A percentile compares a stretch with the other conserved stretches of the same genome.
Conservation (phyloP, 2,888 invertebrate species). For the Aproaerema taeniolella region DNA sequence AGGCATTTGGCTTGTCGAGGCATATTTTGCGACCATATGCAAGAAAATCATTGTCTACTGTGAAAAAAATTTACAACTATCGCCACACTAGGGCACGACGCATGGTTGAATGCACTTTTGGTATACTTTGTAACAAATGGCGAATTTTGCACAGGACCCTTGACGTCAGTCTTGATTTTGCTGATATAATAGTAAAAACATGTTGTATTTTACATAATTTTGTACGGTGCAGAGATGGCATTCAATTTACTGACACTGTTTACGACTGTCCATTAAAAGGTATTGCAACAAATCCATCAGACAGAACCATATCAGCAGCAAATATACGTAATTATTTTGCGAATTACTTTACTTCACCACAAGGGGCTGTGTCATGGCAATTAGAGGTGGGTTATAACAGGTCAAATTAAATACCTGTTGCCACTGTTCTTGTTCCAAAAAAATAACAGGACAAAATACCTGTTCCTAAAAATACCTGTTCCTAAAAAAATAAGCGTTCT, state of each 20-base stretch:
- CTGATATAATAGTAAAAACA: slow-evolving; percentile 8
- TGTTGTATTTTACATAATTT: slow-evolving; percentile 10
- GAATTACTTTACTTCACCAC: slow-evolving; percentile 4
- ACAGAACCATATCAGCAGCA: slow-evolving; percentile 8
- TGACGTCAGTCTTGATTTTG: slow-evolving; percentile 6
- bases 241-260: slow-evolving; percentile 8
- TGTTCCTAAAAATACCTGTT: too few relatives aligned
- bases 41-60: slow-evolving; percentile 4
- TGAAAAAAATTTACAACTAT: slow-evolving; percentile 17
- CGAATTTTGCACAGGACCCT: slow-evolving; percentile 17
- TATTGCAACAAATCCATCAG: slow-evolving; percentile 21
- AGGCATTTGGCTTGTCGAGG: slow-evolving; percentile 12
- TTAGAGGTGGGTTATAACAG: too few relatives aligned
- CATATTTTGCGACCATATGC: slow-evolving; percentile 16
- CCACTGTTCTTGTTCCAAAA: too few relatives aligned
- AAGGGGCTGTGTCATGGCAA: slow-evolving; percentile 4
- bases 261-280: slow-evolving; percentile 12
- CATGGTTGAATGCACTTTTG: slow-evolving; percentile 19
- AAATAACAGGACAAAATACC: too few relatives aligned
- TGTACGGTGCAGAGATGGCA: slow-evolving; percentile 8
- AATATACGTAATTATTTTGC: slow-evolving; percentile 8
- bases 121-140: slow-evolving; percentile 18
- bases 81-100: slow-evolving; percentile 17
- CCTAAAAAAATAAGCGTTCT: too few relatives aligned
- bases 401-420: too few relatives aligned